Percentiles rank a stretch among this genome's conserved stretches.
phyloP scores from a whole-genome alignment of 2,113 vertebrate genomes.

The Meriones unguiculatus region DNA sequence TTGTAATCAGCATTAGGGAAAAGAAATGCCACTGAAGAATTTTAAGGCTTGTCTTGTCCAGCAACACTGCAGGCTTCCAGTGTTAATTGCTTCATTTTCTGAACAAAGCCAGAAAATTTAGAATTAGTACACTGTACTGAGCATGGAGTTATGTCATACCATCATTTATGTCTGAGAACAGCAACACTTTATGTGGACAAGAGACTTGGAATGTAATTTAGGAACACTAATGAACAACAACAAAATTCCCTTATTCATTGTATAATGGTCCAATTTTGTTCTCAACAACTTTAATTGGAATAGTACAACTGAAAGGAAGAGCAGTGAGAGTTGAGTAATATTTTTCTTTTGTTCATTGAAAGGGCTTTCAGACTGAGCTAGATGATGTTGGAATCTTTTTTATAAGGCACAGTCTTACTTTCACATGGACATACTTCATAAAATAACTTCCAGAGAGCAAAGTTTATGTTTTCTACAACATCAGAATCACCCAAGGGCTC shows the following conservation, averaged over 20 bases:
- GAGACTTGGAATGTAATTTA: slow-evolving; percentile 24
- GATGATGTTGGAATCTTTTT: not conserved
- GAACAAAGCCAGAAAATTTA: not conserved
- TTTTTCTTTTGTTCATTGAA: not conserved
- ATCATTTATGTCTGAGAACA: not conserved
- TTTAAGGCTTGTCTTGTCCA: not conserved
- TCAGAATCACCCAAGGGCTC: not conserved
- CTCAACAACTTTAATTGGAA: not conserved
- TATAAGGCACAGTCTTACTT: not conserved
- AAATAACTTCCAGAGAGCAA: not conserved
- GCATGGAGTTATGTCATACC: not conserved
- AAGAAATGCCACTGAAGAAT: not conserved
- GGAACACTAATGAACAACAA: slow-evolving; percentile 9
- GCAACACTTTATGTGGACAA: not conserved
- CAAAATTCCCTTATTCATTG: not conserved
- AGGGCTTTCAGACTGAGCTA: not conserved
- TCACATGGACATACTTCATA: not conserved
- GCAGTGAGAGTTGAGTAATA: not conserved
- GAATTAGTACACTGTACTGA: not conserved
- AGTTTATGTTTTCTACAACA: not conserved
- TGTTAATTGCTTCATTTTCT: slow-evolving; percentile 5
- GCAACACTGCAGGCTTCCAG: not conserved
- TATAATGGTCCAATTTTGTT: not conserved
- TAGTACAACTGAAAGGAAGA: not conserved
- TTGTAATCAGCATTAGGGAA: slow-evolving; percentile 19